Conservation (phyloP, 2,888 invertebrate species). For the Drosophila mettleri region DNA sequence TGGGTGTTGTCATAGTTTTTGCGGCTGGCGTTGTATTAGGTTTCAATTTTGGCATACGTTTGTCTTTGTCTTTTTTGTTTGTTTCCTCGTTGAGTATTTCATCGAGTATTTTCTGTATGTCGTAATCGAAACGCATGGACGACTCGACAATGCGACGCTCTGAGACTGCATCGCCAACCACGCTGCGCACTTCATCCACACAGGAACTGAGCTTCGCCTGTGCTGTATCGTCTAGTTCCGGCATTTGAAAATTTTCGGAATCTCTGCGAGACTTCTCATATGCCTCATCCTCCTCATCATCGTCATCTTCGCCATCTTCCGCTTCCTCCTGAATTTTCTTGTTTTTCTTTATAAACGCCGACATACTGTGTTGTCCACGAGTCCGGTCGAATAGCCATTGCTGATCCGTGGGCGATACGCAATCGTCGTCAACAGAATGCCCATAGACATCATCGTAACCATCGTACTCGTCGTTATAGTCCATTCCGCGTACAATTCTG, state of each 20-base stretch:
- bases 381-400: conserved; percentile 95
- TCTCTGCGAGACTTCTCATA: conserved; percentile 84
- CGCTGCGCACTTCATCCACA: conserved; percentile 91
- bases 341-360: conserved; percentile 89
- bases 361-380: conserved; percentile 90
- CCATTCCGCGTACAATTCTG: conserved; percentile 93
- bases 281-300: conserved; percentile 86
- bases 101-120: conserved; percentile 90
- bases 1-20: conserved; percentile 28
- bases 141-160: conserved; percentile 90
- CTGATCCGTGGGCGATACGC: conserved; percentile 94
- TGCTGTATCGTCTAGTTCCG: conserved; percentile 88
- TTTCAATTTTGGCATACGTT: conserved; percentile 38
- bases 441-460: conserved; percentile 92
- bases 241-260: conserved; percentile 85
- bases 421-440: conserved; percentile 97
- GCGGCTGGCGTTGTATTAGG: conserved; percentile 9
- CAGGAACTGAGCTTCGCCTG: conserved; percentile 92
- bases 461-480: conserved; percentile 95
- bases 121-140: conserved; percentile 90
- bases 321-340: conserved; percentile 91
- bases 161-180: conserved; percentile 91
- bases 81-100: conserved; percentile 87
- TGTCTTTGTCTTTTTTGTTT: conserved; percentile 52
- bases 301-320: conserved; percentile 86